phyloP scores from a whole-genome alignment of 2,113 vertebrate species.

The Galbula dea region DNA sequence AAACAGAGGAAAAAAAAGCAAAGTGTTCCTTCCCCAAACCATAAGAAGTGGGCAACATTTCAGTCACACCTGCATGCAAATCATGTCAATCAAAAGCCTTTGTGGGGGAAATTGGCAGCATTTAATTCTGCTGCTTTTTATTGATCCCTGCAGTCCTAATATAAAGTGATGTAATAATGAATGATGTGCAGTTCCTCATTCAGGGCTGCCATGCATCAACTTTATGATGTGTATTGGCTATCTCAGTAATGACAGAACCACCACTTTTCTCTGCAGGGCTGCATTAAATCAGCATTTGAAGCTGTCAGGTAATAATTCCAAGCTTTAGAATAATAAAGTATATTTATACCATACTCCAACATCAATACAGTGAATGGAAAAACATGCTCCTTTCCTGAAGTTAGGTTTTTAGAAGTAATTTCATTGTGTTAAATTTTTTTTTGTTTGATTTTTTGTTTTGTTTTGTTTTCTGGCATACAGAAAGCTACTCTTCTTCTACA shows the following conservation, averaged over 20 bases:
- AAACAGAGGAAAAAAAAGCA: not conserved
- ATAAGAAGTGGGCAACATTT: not conserved
- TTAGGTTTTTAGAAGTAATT: conserved; percentile 15
- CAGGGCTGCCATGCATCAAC: conserved; percentile 66
- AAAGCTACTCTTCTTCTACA: not conserved
- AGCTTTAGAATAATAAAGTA: conserved; percentile 66
- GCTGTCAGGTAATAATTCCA: conserved; percentile 69
- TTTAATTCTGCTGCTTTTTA: conserved; percentile 69
- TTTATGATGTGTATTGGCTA: conserved; percentile 72
- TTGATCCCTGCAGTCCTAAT: conserved; percentile 69
- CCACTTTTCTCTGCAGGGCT: conserved; percentile 65
- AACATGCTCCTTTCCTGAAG: conserved; percentile 38
- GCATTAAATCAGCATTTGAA: conserved; percentile 69
- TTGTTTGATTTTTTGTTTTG: not conserved
- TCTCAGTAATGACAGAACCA: conserved; percentile 68
- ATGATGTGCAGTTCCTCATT: conserved; percentile 58
- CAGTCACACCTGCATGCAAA: conserved; percentile 56
- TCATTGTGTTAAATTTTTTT: conserved; percentile 26
- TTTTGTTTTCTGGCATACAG: conserved; percentile 17
- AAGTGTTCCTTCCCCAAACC: not conserved
- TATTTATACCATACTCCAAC: conserved; percentile 60
- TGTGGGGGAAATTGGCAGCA: conserved; percentile 47
- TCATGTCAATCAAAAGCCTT: conserved; percentile 54
- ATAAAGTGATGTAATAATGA: conserved; percentile 72
- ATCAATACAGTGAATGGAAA: conserved; percentile 48